Conservation (phyloP, 2,888 invertebrate genomes). For the Cremastinae sp. region DNA sequence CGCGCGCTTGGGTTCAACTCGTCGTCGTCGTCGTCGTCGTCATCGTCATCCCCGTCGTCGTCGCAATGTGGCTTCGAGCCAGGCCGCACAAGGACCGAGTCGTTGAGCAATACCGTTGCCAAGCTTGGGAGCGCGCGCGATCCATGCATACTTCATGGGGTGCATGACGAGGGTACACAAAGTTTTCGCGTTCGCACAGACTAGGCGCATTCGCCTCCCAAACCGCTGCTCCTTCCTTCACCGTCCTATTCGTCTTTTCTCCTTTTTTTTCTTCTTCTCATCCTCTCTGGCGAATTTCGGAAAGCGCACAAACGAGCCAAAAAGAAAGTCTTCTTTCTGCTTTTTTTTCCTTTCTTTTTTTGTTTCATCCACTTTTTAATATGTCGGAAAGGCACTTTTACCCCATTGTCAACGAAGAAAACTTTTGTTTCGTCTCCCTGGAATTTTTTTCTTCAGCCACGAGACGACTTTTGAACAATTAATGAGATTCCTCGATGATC, state of each 20-base stretch:
- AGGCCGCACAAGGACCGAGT: slow-evolving; percentile 54
- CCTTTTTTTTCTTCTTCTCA: slow-evolving; percentile 52
- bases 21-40: no score
- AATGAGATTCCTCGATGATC: slow-evolving; percentile 8
- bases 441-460: not conserved
- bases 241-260: slow-evolving; percentile 21
- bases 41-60: slow-evolving; percentile 59
- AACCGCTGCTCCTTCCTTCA: slow-evolving; percentile 30
- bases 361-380: slow-evolving; percentile 37
- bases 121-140: slow-evolving; percentile 50
- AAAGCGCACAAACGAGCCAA: slow-evolving; percentile 8
- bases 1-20: slow-evolving; percentile 54
- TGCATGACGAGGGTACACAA: slow-evolving; percentile 63
- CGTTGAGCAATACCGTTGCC: slow-evolving; percentile 58
- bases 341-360: slow-evolving; percentile 22
- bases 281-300: slow-evolving; percentile 34
- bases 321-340: slow-evolving; percentile 10
- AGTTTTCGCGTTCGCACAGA: slow-evolving; percentile 63
- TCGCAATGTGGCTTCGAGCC: slow-evolving; percentile 57
- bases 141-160: slow-evolving; percentile 65
- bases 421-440: not conserved
- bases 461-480: slow-evolving; percentile 39
- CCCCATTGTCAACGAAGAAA: not conserved
- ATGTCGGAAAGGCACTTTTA: slow-evolving; percentile 26
- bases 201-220: slow-evolving; percentile 44